Percentiles rank a stretch among this genome's conserved stretches.
Conservation (phyloP, 2,113 vertebrate genomes). For the Muntiacus muntjak region DNA sequence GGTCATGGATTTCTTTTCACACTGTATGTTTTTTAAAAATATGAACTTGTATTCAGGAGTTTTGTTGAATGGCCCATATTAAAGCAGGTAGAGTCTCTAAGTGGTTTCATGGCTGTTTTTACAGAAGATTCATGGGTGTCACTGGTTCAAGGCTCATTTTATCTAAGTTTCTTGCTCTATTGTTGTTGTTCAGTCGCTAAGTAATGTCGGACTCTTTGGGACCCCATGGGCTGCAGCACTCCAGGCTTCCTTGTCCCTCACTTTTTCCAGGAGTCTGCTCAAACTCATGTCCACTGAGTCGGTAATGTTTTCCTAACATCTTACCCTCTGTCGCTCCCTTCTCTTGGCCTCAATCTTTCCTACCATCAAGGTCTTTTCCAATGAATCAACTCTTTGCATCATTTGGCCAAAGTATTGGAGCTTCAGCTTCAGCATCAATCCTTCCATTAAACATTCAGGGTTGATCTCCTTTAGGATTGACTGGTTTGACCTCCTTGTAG, state of each 20-base stretch:
- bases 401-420: background rate
- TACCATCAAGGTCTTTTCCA: background rate
- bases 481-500: background rate
- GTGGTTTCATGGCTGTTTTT: background rate
- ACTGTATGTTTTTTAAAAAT: background rate
- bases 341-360: background rate
- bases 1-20: background rate
- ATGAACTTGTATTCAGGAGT: background rate
- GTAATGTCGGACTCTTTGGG: background rate
- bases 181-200: background rate
- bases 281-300: background rate
- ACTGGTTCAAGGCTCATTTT: background rate
- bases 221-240: background rate
- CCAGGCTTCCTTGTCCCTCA: background rate
- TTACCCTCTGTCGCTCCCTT: background rate
- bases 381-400: background rate
- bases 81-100: background rate
- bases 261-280: background rate
- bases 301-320: background rate
- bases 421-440: background rate
- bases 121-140: background rate
- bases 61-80: background rate
- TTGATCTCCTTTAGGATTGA: background rate
- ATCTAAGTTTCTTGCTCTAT: background rate
- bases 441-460: background rate